These are phyloP conservation scores for Hymenopus coronatus DNA, from an alignment of 2,888 invertebrate genomes.

Conservation along the genomic window DNA sequence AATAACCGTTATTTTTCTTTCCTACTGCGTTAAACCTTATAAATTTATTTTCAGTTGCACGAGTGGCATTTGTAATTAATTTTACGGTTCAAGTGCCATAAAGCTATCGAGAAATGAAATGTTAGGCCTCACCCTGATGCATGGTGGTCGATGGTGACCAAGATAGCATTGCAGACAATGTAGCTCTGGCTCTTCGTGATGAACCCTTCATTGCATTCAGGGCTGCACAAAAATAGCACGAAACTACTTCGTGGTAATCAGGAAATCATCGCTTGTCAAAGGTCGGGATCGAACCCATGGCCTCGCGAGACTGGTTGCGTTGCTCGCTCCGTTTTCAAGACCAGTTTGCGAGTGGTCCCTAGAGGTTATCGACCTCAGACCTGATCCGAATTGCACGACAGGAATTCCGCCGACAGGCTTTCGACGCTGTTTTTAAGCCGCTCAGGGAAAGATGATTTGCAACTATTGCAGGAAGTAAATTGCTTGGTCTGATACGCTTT, in stretches of 20 bases:
- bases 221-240: neutral
- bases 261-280: neutral
- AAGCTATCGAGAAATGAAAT: no score
- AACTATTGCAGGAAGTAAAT: neutral
- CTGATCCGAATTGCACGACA: neutral
- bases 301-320: neutral
- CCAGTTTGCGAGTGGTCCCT: neutral
- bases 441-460: neutral
- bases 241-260: neutral
- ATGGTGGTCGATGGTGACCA: neutral
- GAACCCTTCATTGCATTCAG: neutral
- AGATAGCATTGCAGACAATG: neutral
- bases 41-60: no score
- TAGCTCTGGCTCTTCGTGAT: neutral
- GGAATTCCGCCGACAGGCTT: neutral
- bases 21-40: no score
- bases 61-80: no score
- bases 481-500: no score
- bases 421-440: neutral
- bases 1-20: no score
- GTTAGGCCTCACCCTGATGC: neutral
- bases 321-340: neutral
- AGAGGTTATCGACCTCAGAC: neutral
- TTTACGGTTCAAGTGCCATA: no score
- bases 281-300: neutral